Conservation (phyloP, 2,888 invertebrate species). For the Dryocosmus kuriphilus region DNA sequence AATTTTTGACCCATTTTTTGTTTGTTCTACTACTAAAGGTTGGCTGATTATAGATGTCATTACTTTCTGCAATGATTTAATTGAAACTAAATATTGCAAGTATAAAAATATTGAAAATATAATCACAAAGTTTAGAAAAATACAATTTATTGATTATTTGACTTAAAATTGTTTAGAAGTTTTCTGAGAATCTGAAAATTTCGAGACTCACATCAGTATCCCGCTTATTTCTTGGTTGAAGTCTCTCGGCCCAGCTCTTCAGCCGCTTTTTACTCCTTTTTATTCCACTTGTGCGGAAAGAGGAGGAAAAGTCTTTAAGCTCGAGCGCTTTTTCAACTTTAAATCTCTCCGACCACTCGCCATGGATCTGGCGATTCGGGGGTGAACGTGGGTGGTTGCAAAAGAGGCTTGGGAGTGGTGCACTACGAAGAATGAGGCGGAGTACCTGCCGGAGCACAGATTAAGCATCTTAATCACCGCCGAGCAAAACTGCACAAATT, state of each 20-base stretch:
- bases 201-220: background rate
- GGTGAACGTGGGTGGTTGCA: background rate
- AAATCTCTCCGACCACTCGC: slow-evolving; percentile 7
- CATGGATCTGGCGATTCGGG: background rate
- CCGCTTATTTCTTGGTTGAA: background rate
- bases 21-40: too few relatives aligned
- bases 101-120: background rate
- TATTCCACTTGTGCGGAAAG: background rate
- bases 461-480: slow-evolving; percentile 69
- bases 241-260: background rate
- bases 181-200: too few relatives aligned
- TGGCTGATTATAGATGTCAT: too few relatives aligned
- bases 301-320: slow-evolving; percentile 2
- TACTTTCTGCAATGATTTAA: too few relatives aligned
- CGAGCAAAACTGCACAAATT: slow-evolving; percentile 69
- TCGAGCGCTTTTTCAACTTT: slow-evolving; percentile 7
- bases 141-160: background rate
- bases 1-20: too few relatives aligned
- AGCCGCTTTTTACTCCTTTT: background rate
- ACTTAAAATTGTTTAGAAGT: background rate
- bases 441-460: slow-evolving; percentile 56
- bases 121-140: too few relatives aligned
- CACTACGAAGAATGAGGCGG: slow-evolving; percentile 18
- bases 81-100: background rate
- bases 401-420: slow-evolving; percentile 9